phyloP scores from a whole-genome alignment of 2,113 vertebrate species.

The Sander vitreus region DNA sequence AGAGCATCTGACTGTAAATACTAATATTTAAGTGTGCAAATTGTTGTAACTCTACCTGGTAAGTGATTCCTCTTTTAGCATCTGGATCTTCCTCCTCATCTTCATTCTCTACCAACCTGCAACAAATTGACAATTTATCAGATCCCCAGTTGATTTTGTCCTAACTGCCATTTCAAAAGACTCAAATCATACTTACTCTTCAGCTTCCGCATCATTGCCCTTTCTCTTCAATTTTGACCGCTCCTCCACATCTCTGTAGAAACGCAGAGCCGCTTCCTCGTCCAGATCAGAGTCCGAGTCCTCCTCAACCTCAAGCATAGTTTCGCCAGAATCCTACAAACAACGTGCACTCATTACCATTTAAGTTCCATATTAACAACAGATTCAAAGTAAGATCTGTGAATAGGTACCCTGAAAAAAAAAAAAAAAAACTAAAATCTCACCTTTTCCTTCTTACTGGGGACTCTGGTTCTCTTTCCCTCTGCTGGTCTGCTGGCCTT shows the following conservation, averaged over 20 bases:
- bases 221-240: conserved; percentile 82
- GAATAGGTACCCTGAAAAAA: neutral
- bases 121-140: conserved; percentile 24
- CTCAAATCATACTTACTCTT: conserved; percentile 71
- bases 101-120: conserved; percentile 59
- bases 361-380: neutral
- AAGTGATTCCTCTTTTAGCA: conserved; percentile 87
- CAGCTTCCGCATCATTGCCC: conserved; percentile 30
- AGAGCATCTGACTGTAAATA: neutral
- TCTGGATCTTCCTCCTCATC: conserved; percentile 69
- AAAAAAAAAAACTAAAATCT: neutral
- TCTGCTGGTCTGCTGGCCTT: conserved; percentile 40
- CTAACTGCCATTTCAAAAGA: neutral
- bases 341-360: neutral
- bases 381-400: neutral
- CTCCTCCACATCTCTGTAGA: conserved; percentile 83
- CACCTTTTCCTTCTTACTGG: conserved; percentile 61
- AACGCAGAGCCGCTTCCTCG: conserved; percentile 86
- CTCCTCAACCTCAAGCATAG: conserved; percentile 38
- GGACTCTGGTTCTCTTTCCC: conserved; percentile 71
- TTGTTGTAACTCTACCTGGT: conserved; percentile 77
- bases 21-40: neutral
- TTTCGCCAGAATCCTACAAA: conserved; percentile 62
- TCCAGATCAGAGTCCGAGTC: conserved; percentile 81
- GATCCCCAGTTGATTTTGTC: neutral